Evolutionary conservation across 2,888 invertebrate species (phyloP).

Genomic region (Hyles lineata): DNA sequence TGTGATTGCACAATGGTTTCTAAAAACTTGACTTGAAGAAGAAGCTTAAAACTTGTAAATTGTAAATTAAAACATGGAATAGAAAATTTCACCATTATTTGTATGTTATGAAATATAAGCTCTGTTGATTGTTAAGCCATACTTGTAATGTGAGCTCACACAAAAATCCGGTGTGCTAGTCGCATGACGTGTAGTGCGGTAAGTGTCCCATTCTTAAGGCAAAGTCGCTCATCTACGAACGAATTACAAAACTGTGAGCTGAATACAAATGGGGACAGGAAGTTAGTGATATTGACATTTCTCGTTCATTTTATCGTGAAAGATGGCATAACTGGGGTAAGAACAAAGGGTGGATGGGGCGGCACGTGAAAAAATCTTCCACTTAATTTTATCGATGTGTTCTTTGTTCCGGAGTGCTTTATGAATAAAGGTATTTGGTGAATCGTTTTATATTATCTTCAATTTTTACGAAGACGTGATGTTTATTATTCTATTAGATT

Average conservation of each 20-base stretch:
- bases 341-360: conserved; percentile 13
- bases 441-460: not conserved
- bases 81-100: no score
- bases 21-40: no score
- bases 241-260: conserved; percentile 43
- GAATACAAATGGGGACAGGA: conserved; percentile 45
- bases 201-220: conserved; percentile 32
- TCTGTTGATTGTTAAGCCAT: no score
- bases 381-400: not conserved
- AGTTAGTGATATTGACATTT: conserved; percentile 37
- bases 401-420: not conserved
- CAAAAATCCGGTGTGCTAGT: not conserved
- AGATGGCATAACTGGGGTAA: conserved; percentile 21
- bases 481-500: no score
- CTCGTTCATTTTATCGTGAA: conserved; percentile 25
- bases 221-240: conserved; percentile 46
- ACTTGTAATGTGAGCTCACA: no score
- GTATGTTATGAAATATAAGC: no score
- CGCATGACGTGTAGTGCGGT: not conserved
- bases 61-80: no score
- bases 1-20: no score
- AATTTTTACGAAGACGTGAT: not conserved
- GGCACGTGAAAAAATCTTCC: conserved; percentile 1
- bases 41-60: no score
- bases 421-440: conserved; percentile 2